Percentiles rank a stretch among this genome's conserved stretches.
Conservation (phyloP, 2,113 vertebrate species). For the Myotis yumanensis region DNA sequence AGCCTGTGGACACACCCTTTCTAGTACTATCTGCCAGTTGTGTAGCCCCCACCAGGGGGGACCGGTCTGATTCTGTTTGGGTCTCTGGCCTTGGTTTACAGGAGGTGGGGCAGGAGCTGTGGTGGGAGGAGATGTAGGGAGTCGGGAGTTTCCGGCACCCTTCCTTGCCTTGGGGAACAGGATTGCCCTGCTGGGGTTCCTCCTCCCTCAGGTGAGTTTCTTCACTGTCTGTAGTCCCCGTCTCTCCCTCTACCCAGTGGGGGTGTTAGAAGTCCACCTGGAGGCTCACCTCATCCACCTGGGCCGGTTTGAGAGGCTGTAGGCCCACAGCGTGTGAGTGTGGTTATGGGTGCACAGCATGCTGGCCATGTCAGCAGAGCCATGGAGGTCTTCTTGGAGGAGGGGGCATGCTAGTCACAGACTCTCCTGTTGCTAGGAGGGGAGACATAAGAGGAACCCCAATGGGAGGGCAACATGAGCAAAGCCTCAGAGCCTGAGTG, state of each 20-base stretch:
- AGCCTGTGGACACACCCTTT: not conserved
- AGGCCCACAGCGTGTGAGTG: too few species aligned
- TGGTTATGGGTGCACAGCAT: not conserved
- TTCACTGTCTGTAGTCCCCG: not conserved
- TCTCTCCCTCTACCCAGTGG: not conserved
- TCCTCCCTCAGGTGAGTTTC: not conserved
- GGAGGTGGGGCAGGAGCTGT: not conserved
- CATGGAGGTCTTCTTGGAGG: not conserved
- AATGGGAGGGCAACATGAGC: not conserved
- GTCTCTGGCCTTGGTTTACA: not conserved
- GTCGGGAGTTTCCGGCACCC: not conserved
- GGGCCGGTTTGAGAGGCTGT: not conserved
- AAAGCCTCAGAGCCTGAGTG: not conserved
- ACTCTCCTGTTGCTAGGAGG: too few species aligned
- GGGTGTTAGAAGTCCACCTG: not conserved
- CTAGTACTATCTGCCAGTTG: accelerated
- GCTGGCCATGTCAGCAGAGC: not conserved
- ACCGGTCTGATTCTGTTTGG: not conserved
- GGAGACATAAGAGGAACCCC: not conserved
- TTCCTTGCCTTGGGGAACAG: not conserved
- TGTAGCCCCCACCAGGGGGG: not conserved
- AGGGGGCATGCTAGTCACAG: not conserved
- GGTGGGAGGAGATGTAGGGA: not conserved
- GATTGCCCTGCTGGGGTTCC: not conserved
- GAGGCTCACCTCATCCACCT: not conserved